phyloP scores from a whole-genome alignment of 2,888 invertebrate genomes.

The Heteromurus nitidus region DNA sequence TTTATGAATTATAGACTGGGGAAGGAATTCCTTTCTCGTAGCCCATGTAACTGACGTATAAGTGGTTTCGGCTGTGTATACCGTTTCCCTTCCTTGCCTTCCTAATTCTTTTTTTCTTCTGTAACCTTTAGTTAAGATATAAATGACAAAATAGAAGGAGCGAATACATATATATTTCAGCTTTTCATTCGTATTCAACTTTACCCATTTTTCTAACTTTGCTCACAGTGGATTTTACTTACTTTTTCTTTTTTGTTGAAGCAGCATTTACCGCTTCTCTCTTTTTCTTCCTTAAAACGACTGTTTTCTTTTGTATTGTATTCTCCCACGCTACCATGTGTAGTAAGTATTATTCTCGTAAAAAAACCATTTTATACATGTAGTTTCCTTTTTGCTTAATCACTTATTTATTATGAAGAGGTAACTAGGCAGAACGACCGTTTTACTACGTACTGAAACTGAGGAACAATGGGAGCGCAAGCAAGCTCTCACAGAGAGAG shows the following conservation, averaged over 20 bases:
- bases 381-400: conserved; percentile 13
- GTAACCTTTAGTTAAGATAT: too few relatives aligned
- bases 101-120: too few relatives aligned
- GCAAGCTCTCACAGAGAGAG: background rate
- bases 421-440: conserved; percentile 47
- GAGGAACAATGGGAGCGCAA: too few relatives aligned
- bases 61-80: too few relatives aligned
- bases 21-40: background rate
- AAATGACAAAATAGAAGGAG: too few relatives aligned
- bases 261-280: too few relatives aligned
- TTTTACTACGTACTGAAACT: too few relatives aligned
- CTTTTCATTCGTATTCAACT: conserved; percentile 37
- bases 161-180: conserved; percentile 49
- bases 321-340: conserved; percentile 8
- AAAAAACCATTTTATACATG: background rate
- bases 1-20: background rate
- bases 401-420: conserved; percentile 44
- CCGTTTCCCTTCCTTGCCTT: too few relatives aligned
- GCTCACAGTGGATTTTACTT: too few relatives aligned
- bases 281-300: background rate
- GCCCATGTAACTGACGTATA: too few relatives aligned
- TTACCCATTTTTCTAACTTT: conserved; percentile 49
- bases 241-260: conserved; percentile 7
- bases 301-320: too few relatives aligned
- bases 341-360: too few relatives aligned